Conservation (phyloP, 2,888 invertebrate species). For the Cephalotes varians region DNA sequence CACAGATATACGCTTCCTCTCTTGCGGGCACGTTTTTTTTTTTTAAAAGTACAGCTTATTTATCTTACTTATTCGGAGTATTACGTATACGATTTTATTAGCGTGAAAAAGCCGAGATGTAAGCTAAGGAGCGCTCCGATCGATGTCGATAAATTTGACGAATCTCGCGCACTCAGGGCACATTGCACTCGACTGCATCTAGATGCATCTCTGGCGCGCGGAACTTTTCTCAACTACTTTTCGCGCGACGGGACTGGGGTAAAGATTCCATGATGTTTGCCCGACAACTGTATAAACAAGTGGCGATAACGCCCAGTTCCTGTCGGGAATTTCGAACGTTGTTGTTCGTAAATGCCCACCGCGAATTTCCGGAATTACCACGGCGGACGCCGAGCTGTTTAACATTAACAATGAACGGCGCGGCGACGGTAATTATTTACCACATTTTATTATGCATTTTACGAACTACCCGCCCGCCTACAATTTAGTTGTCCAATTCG, state of each 20-base stretch:
- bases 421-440: conserved; percentile 45
- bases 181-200: conserved; percentile 6
- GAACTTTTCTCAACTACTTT: conserved; percentile 41
- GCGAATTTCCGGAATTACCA: conserved; percentile 38
- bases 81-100: not conserved
- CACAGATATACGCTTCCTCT: not conserved
- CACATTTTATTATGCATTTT: conserved; percentile 49
- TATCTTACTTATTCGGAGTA: not conserved
- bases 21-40: not conserved
- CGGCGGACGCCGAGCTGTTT: conserved; percentile 16
- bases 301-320: conserved; percentile 50
- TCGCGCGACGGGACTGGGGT: conserved; percentile 34
- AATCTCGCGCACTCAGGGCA: not conserved
- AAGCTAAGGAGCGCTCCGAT: not conserved
- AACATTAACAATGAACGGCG: conserved; percentile 44
- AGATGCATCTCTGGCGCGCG: conserved; percentile 16
- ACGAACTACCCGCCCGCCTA: conserved; percentile 28
- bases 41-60: not conserved
- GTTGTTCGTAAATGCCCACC: conserved; percentile 28
- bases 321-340: conserved; percentile 44
- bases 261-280: conserved; percentile 51
- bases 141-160: conserved; percentile 15
- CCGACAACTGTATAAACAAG: conserved; percentile 52
- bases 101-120: not conserved
- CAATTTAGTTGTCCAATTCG: conserved; percentile 49